Conservation (phyloP, 2,797 vertebrate genomes). For the Fistularia commersonii region DNA sequence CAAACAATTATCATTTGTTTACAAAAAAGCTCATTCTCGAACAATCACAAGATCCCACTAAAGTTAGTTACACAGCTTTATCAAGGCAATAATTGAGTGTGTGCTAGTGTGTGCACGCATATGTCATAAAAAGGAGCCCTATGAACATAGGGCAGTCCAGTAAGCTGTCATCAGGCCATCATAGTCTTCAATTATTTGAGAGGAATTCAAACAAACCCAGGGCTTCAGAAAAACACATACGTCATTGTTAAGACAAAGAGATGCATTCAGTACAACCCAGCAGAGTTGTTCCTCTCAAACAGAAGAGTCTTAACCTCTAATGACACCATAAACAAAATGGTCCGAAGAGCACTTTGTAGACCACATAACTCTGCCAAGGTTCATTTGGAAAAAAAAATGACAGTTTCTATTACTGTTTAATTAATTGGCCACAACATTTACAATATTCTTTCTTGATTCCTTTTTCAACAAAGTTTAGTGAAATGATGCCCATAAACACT, state of each 20-base stretch:
- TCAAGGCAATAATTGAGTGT: neutral
- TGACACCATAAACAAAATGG: constrained; percentile 1
- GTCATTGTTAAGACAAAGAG: constrained; percentile 3
- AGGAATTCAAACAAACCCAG: constrained; percentile 4
- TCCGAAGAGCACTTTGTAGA: neutral
- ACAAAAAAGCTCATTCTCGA: too few species aligned
- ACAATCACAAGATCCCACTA: too few species aligned
- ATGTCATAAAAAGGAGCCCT: neutral
- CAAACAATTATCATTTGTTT: too few species aligned
- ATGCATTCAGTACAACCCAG: constrained; percentile 3
- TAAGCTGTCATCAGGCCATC: constrained; percentile 7
- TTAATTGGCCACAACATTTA: too few species aligned
- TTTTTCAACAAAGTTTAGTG: too few species aligned
- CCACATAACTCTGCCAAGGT: neutral
- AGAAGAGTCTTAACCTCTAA: constrained; percentile 8
- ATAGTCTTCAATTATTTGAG: constrained; percentile 6
- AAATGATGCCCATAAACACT: too few species aligned
- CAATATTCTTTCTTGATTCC: too few species aligned
- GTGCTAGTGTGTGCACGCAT: neutral
- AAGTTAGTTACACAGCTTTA: constrained; percentile 11
- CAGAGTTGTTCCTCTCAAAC: constrained; percentile 3
- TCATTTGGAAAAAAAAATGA: too few species aligned
- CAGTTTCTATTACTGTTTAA: too few species aligned
- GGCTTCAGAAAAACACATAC: constrained; percentile 1
- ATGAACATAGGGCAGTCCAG: neutral